These are phyloP conservation scores for Hydrocynus forskahlii DNA, from an alignment of 2,797 vertebrate species.

Conservation along the genomic window DNA sequence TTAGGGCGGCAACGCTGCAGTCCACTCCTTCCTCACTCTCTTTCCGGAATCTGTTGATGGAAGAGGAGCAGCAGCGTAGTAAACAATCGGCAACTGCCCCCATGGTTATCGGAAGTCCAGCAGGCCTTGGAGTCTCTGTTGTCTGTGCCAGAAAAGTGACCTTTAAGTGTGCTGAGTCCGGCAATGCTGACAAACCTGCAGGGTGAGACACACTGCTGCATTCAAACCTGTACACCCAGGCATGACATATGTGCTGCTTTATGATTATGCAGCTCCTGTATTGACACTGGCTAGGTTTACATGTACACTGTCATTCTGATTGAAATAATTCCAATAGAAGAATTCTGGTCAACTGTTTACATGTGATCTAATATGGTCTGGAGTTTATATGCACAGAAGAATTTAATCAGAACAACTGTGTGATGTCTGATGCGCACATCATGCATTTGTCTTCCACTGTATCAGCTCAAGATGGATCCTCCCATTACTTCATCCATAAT, in stretches of 20 bases:
- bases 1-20: conserved; percentile 82
- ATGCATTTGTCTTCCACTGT: no score
- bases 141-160: conserved; percentile 77
- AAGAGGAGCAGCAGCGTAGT: conserved; percentile 83
- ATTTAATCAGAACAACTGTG: no score
- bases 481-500: no score
- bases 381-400: no score
- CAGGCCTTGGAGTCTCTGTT: conserved; percentile 51
- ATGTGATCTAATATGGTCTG: no score
- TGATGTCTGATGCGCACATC: no score
- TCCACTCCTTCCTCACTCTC: conserved; percentile 81
- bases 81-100: conserved; percentile 53
- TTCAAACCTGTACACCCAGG: background rate
- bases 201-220: conserved; percentile 72
- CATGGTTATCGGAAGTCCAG: conserved; percentile 48
- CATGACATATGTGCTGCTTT: background rate
- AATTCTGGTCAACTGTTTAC: no score
- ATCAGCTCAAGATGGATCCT: no score
- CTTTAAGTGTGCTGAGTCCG: conserved; percentile 80
- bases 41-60: conserved; percentile 85
- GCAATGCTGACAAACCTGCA: conserved; percentile 72
- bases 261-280: background rate
- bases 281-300: background rate
- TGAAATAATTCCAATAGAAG: no score
- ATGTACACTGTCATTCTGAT: no score